phyloP scores from a whole-genome alignment of 2,113 vertebrate species.

The Tetrax tetrax region DNA sequence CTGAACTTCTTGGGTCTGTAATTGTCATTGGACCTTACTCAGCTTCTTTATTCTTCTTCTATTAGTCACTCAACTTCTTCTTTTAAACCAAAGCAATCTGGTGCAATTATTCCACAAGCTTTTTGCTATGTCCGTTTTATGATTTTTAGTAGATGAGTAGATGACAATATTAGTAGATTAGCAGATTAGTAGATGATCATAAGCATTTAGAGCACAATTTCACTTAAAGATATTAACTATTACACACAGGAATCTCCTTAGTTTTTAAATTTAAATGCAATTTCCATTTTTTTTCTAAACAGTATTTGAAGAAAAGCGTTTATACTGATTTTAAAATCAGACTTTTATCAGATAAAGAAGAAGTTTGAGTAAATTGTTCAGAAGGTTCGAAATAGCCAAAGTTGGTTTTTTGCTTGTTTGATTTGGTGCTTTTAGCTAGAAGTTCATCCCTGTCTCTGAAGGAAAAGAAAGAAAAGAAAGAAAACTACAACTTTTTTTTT shows the following conservation, averaged over 20 bases:
- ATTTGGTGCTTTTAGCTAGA: not conserved
- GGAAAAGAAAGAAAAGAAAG: not conserved
- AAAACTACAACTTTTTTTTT: not conserved
- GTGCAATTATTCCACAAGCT: not conserved
- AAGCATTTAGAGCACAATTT: not conserved
- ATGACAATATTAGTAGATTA: not conserved
- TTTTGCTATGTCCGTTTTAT: not conserved
- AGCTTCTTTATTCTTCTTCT: not conserved
- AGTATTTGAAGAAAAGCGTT: not conserved
- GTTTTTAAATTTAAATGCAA: not conserved
- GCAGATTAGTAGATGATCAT: not conserved
- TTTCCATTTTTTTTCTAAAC: not conserved
- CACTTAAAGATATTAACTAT: not conserved
- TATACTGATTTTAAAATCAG: not conserved
- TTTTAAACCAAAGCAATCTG: not conserved
- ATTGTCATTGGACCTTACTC: not conserved
- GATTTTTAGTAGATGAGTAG: not conserved
- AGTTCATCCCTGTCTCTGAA: not conserved
- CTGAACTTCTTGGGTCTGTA: not conserved
- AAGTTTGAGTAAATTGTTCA: not conserved
- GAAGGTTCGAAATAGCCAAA: not conserved
- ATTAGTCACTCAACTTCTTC: not conserved
- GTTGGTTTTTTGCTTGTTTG: fast-evolving
- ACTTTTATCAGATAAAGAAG: not conserved
- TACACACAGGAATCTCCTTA: fast-evolving